Conservation (phyloP, 2,888 invertebrate species). For the Callyntrura sp. region DNA sequence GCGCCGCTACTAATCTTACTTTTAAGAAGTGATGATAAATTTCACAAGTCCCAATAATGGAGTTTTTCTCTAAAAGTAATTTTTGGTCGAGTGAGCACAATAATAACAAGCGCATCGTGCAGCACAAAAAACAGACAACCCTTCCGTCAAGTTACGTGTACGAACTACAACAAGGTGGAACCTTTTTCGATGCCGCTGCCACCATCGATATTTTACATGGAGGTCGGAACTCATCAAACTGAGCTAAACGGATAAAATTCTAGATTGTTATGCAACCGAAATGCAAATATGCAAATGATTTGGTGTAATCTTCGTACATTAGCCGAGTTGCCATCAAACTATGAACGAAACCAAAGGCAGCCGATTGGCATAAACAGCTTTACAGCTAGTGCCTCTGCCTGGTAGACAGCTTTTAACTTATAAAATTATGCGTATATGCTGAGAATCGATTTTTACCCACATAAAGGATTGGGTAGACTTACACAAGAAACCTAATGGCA, state of each 20-base stretch:
- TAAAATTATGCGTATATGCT: too few relatives aligned
- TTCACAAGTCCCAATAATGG: conserved; percentile 46
- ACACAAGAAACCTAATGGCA: too few relatives aligned
- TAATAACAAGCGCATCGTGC: not conserved
- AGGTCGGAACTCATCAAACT: conserved; percentile 40
- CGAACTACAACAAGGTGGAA: not conserved
- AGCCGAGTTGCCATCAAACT: not conserved
- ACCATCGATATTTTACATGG: conserved; percentile 39
- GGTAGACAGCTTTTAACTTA: too few relatives aligned
- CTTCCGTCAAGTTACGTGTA: not conserved
- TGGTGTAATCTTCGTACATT: not conserved
- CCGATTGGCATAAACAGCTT: not conserved
- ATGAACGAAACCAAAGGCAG: not conserved
- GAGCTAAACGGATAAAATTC: conserved; percentile 18
- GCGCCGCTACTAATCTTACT: conserved; percentile 24
- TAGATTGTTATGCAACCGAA: not conserved
- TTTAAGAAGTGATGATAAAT: conserved; percentile 55
- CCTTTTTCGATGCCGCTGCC: conserved; percentile 9
- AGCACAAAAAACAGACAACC: not conserved
- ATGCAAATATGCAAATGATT: conserved; percentile 49
- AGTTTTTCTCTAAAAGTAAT: not conserved
- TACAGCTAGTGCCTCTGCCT: too few relatives aligned
- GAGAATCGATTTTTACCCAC: too few relatives aligned
- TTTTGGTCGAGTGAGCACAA: not conserved
- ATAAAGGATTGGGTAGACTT: too few relatives aligned